Percentiles rank a stretch among this genome's conserved stretches.
Evolutionary conservation across 64 coral and sea anemone genomes (phyloP).

Genomic region (Montipora sp.): DNA sequence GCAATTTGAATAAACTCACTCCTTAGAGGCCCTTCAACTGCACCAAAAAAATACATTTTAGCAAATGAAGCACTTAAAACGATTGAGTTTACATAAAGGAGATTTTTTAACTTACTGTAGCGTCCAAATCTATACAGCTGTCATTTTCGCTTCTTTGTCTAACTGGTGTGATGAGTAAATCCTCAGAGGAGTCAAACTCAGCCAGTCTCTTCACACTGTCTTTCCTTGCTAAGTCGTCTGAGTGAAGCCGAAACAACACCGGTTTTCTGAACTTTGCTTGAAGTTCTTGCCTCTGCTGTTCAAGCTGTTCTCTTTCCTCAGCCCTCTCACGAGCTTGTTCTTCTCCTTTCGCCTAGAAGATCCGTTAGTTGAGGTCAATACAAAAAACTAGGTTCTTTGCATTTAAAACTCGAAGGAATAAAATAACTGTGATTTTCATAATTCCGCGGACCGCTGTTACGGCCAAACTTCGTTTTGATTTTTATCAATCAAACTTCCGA

Average conservation of each 20-base stretch:
- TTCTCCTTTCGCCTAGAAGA: constrained; percentile 53
- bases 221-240: background rate
- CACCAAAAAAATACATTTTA: too few species aligned
- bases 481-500: too few species aligned
- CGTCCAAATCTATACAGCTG: background rate
- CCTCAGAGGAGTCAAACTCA: constrained; percentile 18
- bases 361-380: background rate
- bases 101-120: background rate
- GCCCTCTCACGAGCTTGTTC: constrained; percentile 32
- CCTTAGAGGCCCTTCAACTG: too few species aligned
- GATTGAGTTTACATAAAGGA: too few species aligned
- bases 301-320: constrained; percentile 44
- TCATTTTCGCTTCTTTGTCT: background rate
- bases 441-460: too few species aligned
- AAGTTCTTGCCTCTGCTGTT: constrained; percentile 57
- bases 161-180: constrained; percentile 47
- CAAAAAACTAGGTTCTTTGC: too few species aligned
- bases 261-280: constrained; percentile 24
- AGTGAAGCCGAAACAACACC: background rate
- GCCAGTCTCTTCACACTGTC: constrained; percentile 31
- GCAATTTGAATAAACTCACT: too few species aligned
- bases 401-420: too few species aligned
- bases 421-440: too few species aligned
- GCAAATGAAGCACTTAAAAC: too few species aligned
- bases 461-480: too few species aligned